Base-by-base conservation (phyloP, 2,888 invertebrate genomes). In the Tachina fera region DNA sequence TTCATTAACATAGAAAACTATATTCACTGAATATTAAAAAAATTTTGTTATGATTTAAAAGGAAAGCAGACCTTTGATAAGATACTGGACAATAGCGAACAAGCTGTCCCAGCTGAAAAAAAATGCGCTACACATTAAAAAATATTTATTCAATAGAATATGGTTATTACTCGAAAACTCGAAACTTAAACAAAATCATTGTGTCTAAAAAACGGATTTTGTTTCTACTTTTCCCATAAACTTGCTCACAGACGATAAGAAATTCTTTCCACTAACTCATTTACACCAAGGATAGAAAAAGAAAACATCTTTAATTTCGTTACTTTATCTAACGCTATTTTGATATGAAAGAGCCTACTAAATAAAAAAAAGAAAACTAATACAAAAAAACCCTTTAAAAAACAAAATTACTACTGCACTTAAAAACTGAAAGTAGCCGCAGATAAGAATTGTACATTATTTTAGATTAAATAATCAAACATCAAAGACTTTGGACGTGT, bases 381-480 rank as follows among this genome's bases (percentile, higher is more conserved):
- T 72, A 72, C 49, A 8, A 53, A 10, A 79, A 86, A 60, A 61
- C 75, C 79, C 79, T 86, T 79, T 45, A 60, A 45, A 58, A 74
- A 41, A 6, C 43, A 67, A 65, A 58, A 58, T n/a, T 45, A 51
- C 10, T 43, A 10, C 11, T 49, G 14, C 9, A 16, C 3, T 51
- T 41, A n/a, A 31, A 56, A 22, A 16, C 31, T 22, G 10, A 60
- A 74, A 61, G 31, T n/a, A 49, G n/a, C 75, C 68, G 53, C 70
- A 82, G 82, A 79, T 76, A 86, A 85, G 82, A 76, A 43, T 19
- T 63, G 0, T 16, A 11, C 60, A 72, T 65, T 82, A 68, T 68
- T 79, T 78, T 51, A 82, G 79, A 86, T 83, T 86, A 83, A 76
- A 76, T 74, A 68, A 68, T 60, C 63, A 75, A 67, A 86, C 79